Conservation (phyloP, 1,140 invertebrate genomes). For the Diachasma alloeum region DNA sequence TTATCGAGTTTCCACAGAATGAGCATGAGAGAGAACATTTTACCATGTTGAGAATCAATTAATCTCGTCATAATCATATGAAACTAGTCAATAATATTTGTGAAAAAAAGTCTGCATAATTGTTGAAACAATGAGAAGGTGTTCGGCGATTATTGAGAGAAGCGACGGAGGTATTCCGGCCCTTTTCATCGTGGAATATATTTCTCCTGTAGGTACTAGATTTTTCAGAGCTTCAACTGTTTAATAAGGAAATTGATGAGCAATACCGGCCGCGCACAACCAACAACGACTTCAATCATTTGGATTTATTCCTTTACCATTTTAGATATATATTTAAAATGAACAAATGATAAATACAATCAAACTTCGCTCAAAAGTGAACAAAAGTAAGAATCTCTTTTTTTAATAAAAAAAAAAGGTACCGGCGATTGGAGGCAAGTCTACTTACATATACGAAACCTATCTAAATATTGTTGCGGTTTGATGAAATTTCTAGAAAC, state of each 20-base stretch:
- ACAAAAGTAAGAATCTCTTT: constrained; percentile 14
- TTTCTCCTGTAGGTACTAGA: not conserved
- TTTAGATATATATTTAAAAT: constrained; percentile 46
- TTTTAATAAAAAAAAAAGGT: constrained; percentile 48
- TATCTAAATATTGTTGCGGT: not conserved
- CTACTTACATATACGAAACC: not conserved
- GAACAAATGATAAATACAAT: constrained; percentile 43
- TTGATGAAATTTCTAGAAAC: not conserved
- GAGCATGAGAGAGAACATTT: not conserved
- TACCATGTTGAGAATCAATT: not conserved
- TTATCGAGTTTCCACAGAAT: not conserved
- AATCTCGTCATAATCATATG: not conserved
- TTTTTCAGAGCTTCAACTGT: constrained; percentile 12
- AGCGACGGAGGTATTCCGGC: not conserved
- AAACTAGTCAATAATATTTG: not conserved
- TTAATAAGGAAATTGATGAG: constrained; percentile 48
- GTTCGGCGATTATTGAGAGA: not conserved
- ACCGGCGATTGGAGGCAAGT: constrained; percentile 39
- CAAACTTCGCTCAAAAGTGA: constrained; percentile 51
- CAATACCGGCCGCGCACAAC: constrained; percentile 57
- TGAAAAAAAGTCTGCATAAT: not conserved
- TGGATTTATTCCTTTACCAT: constrained; percentile 43
- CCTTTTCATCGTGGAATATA: not conserved
- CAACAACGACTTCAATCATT: constrained; percentile 54
- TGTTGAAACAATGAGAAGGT: not conserved